Conservation (phyloP, 1,140 invertebrate species). For the Akabosia matsudoensis region DNA sequence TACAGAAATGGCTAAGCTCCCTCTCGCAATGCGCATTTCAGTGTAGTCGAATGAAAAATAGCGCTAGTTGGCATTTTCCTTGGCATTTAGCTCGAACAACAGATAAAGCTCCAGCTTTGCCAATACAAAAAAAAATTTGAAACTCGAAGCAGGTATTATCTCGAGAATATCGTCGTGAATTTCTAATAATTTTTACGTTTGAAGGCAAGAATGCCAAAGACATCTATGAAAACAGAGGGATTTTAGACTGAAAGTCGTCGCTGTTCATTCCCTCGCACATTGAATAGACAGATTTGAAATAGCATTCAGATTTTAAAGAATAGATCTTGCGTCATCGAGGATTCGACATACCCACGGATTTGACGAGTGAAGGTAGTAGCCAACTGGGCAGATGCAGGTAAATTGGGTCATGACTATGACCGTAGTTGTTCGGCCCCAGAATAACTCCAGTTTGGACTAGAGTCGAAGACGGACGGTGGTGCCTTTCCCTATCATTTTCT, state of each 20-base stretch:
- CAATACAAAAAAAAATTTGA: no score
- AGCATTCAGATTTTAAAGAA: background rate
- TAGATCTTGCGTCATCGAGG: background rate
- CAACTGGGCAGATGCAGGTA: background rate
- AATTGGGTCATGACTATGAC: no score
- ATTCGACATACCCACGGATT: background rate
- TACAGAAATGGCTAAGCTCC: background rate
- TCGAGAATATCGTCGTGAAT: no score
- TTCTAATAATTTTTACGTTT: no score
- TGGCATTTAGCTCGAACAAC: background rate
- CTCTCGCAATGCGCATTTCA: background rate
- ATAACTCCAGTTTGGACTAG: background rate
- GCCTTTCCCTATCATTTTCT: background rate
- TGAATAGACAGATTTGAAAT: background rate
- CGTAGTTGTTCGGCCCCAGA: background rate
- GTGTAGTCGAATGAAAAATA: slow-evolving; percentile 13
- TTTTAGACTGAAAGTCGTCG: background rate
- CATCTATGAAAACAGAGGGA: slow-evolving; percentile 19
- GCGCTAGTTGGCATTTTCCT: background rate
- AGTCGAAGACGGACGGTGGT: background rate
- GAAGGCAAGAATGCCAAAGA: background rate
- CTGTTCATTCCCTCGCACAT: background rate
- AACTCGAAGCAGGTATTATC: no score
- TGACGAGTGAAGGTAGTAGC: background rate
- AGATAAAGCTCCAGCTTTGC: slow-evolving; percentile 16